Percentiles rank a stretch among this genome's conserved stretches.
phyloP scores from a whole-genome alignment of 92 coral and sea anemone genomes.

The Siderastrea siderea region DNA sequence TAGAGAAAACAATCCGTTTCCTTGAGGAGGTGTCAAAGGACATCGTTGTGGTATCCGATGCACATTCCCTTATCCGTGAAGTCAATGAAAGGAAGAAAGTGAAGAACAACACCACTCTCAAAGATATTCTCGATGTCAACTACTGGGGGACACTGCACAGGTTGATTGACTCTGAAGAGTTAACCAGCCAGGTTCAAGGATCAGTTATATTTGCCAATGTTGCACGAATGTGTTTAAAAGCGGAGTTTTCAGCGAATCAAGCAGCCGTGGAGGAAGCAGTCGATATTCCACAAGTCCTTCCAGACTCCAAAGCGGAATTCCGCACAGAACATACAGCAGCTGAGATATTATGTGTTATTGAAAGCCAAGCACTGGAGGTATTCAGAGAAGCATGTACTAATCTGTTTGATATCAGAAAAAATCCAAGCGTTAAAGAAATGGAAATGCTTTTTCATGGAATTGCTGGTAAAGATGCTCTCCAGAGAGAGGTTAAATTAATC shows the following conservation, averaged over 20 bases:
- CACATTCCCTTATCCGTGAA: constrained; percentile 7
- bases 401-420: constrained; percentile 17
- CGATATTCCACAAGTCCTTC: neutral
- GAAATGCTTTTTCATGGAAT: constrained; percentile 55
- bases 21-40: constrained; percentile 30
- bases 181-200: constrained; percentile 22
- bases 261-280: neutral
- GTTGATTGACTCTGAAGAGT: constrained; percentile 46
- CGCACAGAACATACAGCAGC: constrained; percentile 15
- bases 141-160: constrained; percentile 80
- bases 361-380: constrained; percentile 15
- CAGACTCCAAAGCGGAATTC: constrained; percentile 1
- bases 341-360: constrained; percentile 37
- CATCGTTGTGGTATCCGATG: constrained; percentile 14
- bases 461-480: constrained; percentile 39
- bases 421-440: constrained; percentile 47
- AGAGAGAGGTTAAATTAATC: constrained; percentile 66
- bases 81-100: constrained; percentile 43
- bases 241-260: neutral
- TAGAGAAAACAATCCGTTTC: constrained; percentile 51
- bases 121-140: constrained; percentile 33
- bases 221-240: constrained; percentile 46
- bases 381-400: constrained; percentile 27
- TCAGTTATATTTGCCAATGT: constrained; percentile 73
- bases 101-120: constrained; percentile 16